Evolutionary conservation across 2,113 vertebrate genomes (phyloP), one percentile per base, ranked within the genome.

Genomic region (Phocoena sinus): DNA sequence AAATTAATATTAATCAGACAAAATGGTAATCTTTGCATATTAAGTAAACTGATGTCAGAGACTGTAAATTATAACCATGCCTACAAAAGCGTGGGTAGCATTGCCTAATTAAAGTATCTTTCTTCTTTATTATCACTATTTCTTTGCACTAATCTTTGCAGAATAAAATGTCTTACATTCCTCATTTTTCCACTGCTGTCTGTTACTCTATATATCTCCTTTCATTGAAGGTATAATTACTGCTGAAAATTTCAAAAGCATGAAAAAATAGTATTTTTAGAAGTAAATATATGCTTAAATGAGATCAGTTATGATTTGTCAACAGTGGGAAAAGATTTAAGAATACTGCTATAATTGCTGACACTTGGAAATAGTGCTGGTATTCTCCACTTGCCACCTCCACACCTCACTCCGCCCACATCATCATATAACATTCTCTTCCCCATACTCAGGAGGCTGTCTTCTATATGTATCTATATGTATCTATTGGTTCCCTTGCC

Each of bases 1-100:
- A 85, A 88, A 89, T 21, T 36, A 82, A 87, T 85, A 94, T 73
- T 79, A 94, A 94, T 95, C 71, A 71, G 38, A 71, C 36, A 56
- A 95, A 92, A 81, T 47, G 28, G 76, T 80, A 63, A 86, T 82
- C 31, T 82, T 79, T 90, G 53, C 74, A 83, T 63, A 47, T 86
- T 62, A 92, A 94, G 36, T 77, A 56, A 76, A 33, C 76, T 88
- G 65, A 63, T 79, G 53, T 84, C 74, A 94, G 58, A 92, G 63
- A 81, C 41, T n/a, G 7, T 63, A 83, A 94, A 94, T 83, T 79
- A 50, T 1, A 47, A 47, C 1, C 28, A 56, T 15, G 28, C 6
- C 9, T 80, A 47, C 7, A 86, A 62, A 18, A 41, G 21, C 36
- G 15, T 31, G 21, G 58, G 38, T n/a, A 73, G 10, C 12, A 13